phyloP scores from a whole-genome alignment of 2,888 invertebrate genomes.

The Phengaris arion region DNA sequence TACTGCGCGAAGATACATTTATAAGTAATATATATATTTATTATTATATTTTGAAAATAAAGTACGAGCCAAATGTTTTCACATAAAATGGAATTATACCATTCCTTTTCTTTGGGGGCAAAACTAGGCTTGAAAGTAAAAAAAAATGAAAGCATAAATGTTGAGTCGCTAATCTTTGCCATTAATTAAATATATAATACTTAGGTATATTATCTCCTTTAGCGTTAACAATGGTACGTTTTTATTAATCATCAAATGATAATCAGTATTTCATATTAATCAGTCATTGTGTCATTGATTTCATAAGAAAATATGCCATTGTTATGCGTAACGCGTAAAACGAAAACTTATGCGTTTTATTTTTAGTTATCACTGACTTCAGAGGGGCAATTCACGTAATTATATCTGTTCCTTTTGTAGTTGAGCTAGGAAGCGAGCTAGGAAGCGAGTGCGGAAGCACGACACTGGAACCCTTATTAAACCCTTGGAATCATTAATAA shows the following conservation, averaged over 20 bases:
- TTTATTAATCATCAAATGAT: conserved; percentile 21
- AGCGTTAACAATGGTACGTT: conserved; percentile 2
- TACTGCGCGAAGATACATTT: no score
- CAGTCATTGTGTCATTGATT: conserved; percentile 23
- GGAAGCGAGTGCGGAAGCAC: background rate
- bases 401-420: background rate
- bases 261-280: background rate
- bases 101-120: background rate
- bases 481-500: background rate
- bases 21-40: no score
- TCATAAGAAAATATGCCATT: conserved; percentile 25
- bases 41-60: no score
- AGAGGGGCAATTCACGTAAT: background rate
- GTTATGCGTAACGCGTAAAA: conserved; percentile 19
- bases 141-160: background rate
- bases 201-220: background rate
- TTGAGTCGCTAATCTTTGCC: background rate
- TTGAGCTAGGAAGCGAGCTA: background rate
- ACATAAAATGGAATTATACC: no score
- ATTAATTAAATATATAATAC: background rate
- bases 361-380: background rate
- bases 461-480: background rate
- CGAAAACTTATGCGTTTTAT: conserved; percentile 1
- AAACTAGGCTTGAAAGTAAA: background rate
- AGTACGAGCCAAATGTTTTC: no score